A percentile compares a stretch with the other conserved stretches of the same genome.
Evolutionary conservation across 2,797 vertebrate genomes (phyloP).

Genomic region (Sebastes hopkinsi): DNA sequence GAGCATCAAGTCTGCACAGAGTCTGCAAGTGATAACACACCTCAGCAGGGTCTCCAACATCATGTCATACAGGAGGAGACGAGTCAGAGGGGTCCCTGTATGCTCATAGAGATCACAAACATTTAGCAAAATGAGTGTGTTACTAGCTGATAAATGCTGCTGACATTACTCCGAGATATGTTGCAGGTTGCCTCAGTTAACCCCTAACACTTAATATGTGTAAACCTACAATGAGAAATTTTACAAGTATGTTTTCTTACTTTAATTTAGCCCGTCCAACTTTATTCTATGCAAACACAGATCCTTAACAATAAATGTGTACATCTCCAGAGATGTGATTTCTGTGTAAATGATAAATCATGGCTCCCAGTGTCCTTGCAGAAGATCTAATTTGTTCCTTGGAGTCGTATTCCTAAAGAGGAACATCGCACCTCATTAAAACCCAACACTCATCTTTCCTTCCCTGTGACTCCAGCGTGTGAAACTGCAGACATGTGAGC

Average conservation of each 20-base stretch:
- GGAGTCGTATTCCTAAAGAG: slow-evolving; percentile 51
- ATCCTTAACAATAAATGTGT: background rate
- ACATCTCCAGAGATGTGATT: background rate
- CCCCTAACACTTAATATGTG: background rate
- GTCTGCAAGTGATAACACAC: background rate
- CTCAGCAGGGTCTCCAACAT: background rate
- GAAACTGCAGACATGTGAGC: slow-evolving; percentile 48
- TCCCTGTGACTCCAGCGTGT: slow-evolving; percentile 25
- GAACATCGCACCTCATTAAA: slow-evolving; percentile 75
- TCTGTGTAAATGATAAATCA: slow-evolving; percentile 9
- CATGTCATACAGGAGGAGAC: background rate
- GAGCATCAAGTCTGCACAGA: background rate
- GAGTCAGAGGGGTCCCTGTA: background rate
- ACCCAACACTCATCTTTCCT: slow-evolving; percentile 45
- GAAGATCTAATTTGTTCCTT: slow-evolving; percentile 15
- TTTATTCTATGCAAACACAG: background rate
- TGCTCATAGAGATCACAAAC: background rate
- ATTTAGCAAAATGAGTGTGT: background rate
- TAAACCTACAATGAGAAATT: background rate
- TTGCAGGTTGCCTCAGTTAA: background rate
- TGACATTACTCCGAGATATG: background rate
- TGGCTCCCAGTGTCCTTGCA: background rate
- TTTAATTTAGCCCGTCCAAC: background rate
- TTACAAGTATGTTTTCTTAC: background rate
- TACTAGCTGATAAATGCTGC: background rate